Conservation (phyloP, 2,888 invertebrate species). For the Stenolophus ochropezus region DNA sequence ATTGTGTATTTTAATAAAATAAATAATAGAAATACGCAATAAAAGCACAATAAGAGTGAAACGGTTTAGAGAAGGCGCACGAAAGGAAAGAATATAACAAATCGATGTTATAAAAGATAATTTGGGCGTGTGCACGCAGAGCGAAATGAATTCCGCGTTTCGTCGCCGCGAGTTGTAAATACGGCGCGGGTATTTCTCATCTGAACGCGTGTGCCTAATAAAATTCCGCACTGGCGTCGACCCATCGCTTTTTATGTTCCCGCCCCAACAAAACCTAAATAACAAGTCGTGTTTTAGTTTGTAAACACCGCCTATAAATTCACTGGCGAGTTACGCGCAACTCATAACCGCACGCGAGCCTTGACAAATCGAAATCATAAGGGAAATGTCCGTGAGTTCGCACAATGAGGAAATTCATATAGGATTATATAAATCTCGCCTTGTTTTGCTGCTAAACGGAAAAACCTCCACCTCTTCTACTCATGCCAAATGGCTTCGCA, state of each 20-base stretch:
- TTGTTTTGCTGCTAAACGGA: background rate
- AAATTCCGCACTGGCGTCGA: constrained; percentile 42
- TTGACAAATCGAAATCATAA: constrained; percentile 44
- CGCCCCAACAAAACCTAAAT: constrained; percentile 56
- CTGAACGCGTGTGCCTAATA: constrained; percentile 52
- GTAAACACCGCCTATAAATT: constrained; percentile 56
- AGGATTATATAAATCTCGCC: constrained; percentile 10
- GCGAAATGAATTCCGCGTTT: constrained; percentile 56
- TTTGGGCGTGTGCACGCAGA: constrained; percentile 36
- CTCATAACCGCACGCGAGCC: constrained; percentile 31
- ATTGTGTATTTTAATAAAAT: constrained; percentile 12
- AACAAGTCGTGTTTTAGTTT: constrained; percentile 59
- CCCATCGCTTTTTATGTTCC: constrained; percentile 53
- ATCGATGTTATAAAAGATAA: constrained; percentile 57
- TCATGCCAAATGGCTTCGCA: background rate
- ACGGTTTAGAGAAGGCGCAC: background rate
- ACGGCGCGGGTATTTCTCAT: constrained; percentile 25
- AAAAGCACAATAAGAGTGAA: background rate
- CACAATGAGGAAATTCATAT: constrained; percentile 31
- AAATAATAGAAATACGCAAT: constrained; percentile 21
- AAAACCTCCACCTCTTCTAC: background rate
- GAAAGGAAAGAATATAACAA: constrained; percentile 43
- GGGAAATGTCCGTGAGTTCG: constrained; percentile 31
- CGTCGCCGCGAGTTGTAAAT: constrained; percentile 52
- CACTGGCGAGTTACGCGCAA: constrained; percentile 27